Evolutionary conservation across 2,888 invertebrate genomes (phyloP).

Genomic region (Protophormia terraenovae): DNA sequence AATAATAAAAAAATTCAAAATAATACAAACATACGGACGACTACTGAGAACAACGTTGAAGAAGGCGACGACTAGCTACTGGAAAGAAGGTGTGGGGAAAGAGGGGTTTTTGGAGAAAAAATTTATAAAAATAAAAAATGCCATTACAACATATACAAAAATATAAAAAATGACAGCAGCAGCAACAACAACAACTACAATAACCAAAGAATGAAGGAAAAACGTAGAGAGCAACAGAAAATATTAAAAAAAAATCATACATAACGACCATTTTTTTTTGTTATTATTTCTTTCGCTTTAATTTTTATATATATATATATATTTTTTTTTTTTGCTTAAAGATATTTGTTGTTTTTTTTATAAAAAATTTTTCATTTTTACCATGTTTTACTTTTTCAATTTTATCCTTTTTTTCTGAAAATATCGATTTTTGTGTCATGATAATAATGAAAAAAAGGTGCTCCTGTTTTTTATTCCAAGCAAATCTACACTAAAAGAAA

Average conservation of each 20-base stretch:
- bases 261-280: constrained; percentile 50
- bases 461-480: constrained; percentile 18
- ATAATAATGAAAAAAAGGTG: constrained; percentile 60
- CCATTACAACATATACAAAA: constrained; percentile 46
- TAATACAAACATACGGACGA: constrained; percentile 44
- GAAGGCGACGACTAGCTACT: neutral
- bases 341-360: constrained; percentile 63
- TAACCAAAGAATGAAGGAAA: neutral
- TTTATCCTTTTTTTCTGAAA: constrained; percentile 67
- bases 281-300: constrained; percentile 30
- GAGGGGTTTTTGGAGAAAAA: constrained; percentile 43
- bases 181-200: constrained; percentile 21
- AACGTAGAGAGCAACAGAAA: neutral
- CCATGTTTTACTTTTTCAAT: constrained; percentile 60
- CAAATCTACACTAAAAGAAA: constrained; percentile 47
- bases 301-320: constrained; percentile 16
- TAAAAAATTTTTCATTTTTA: constrained; percentile 39
- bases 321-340: constrained; percentile 58
- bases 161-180: constrained; percentile 53
- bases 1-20: constrained; percentile 29
- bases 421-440: constrained; percentile 70
- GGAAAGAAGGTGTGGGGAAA: constrained; percentile 27
- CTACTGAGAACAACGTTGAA: constrained; percentile 36
- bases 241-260: constrained; percentile 39
- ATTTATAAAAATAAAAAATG: constrained; percentile 53